Evolutionary conservation across 2,888 invertebrate species (phyloP).

Genomic region (Glaucopsyche alexis): DNA sequence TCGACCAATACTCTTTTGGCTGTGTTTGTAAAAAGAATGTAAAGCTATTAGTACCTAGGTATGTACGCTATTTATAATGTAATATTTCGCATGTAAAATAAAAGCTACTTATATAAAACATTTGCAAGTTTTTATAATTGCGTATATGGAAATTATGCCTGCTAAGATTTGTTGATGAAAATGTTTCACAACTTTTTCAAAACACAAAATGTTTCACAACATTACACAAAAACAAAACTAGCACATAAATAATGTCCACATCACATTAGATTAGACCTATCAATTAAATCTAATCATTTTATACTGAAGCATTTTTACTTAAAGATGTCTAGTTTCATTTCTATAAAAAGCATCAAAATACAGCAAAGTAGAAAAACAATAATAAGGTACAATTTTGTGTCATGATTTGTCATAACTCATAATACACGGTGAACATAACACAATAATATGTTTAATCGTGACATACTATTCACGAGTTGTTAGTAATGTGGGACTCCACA

Average conservation of each 20-base stretch:
- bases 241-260: background rate
- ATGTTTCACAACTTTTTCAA: conserved; percentile 3
- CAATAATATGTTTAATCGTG: conserved; percentile 50
- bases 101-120: too few relatives aligned
- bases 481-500: background rate
- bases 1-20: background rate
- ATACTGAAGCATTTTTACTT: background rate
- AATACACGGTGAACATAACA: conserved; percentile 52
- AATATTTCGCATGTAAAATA: too few relatives aligned
- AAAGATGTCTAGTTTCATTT: background rate
- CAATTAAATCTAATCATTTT: background rate
- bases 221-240: background rate
- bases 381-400: background rate
- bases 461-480: background rate
- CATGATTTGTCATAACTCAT: conserved; percentile 48
- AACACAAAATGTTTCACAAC: conserved; percentile 4
- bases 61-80: background rate
- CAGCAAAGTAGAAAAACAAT: background rate
- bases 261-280: background rate
- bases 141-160: background rate
- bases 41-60: background rate
- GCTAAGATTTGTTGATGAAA: background rate
- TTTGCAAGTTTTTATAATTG: background rate
- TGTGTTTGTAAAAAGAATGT: conserved; percentile 8
- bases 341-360: background rate